Base-by-base conservation (phyloP, 2,888 invertebrate genomes). In the Machimus rusticus region DNA sequence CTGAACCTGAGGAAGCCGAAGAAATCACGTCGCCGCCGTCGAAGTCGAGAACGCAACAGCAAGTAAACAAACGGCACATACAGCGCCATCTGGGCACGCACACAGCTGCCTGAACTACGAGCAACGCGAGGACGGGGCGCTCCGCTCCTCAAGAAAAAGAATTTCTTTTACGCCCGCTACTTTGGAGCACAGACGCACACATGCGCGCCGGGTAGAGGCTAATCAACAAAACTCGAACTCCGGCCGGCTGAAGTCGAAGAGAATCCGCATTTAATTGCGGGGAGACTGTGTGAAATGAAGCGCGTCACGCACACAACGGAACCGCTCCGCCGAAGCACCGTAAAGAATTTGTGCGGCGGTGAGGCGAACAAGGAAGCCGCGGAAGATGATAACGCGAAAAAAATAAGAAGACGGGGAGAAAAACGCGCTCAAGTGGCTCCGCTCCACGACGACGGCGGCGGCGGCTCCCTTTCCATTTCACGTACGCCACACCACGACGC, bases 301-400 rank as follows among this genome's bases (percentile, higher is more conserved):
- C 79, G 79, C 79, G 51, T 79, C 79, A 79, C 51, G 79, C 79
- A 79, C 23, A 78, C 78, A 78, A 6, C 39, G 23, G 43, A 43
- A 43, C 46, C 19, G 19, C 19, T 12, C 43, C 19, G 66, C 66
- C 28, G 51, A 79, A 79, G 74, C 86, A 76, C 86, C 74, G 86
- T 76, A 76, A 86, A 86, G 86, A 86, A 86, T 46, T 46, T 57
- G 37, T 34, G 66, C 2, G 57, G 66, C 57, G 51, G n/a, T 6
- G 66, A 12, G 57, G 66, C 57, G 46, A 86, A 88, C 51, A 66
- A 88, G 88, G 88, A 88, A 88, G 86, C 76, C 9, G 66, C 66
- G 84, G 86, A 86, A 88, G 81, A 86, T 66, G 79, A 74, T 86
- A 86, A 84, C 16, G 39, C 51, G 14, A 79, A 79, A 79, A 79